A percentile compares a stretch with the other conserved stretches of the same genome.
Conservation (phyloP, 2,888 invertebrate species). For the Drosophila neotestacea region DNA sequence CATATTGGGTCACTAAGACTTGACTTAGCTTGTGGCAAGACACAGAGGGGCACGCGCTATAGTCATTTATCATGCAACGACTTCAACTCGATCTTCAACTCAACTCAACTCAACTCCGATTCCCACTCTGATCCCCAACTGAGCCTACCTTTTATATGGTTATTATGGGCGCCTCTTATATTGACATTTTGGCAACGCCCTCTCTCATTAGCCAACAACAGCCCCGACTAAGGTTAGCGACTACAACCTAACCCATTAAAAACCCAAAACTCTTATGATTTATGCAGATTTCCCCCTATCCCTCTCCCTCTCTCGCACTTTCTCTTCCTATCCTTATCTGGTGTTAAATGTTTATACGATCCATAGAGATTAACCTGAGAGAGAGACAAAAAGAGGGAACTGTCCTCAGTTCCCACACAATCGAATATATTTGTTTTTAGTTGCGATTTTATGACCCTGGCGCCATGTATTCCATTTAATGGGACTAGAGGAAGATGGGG, state of each 20-base stretch:
- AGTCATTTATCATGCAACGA: slow-evolving; percentile 73
- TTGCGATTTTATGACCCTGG: slow-evolving; percentile 55
- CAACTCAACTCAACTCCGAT: slow-evolving; percentile 21
- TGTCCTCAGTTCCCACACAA: slow-evolving; percentile 34
- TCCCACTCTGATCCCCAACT: slow-evolving; percentile 27
- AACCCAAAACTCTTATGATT: slow-evolving; percentile 36
- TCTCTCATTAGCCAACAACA: slow-evolving; percentile 38
- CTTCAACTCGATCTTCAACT: slow-evolving; percentile 35
- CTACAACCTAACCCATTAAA: slow-evolving; percentile 1
- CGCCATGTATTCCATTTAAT: slow-evolving; percentile 22
- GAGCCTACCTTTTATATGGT: slow-evolving; percentile 11
- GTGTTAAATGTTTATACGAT: slow-evolving; percentile 53
- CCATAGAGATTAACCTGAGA: slow-evolving; percentile 34
- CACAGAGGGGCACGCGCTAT: slow-evolving; percentile 59
- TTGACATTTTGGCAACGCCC: slow-evolving; percentile 81
- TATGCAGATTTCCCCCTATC: slow-evolving; percentile 54
- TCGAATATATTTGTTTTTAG: slow-evolving; percentile 58
- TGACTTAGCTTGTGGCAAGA: slow-evolving; percentile 13
- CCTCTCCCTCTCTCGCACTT: too few species aligned
- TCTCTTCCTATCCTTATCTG: not conserved
- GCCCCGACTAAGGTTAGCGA: not conserved
- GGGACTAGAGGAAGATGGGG: not conserved
- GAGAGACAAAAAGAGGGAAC: not conserved
- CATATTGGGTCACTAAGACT: slow-evolving; percentile 14
- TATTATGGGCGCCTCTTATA: slow-evolving; percentile 46